phyloP scores from a whole-genome alignment of 2,888 invertebrate species.

The Ctenicera cuprea region DNA sequence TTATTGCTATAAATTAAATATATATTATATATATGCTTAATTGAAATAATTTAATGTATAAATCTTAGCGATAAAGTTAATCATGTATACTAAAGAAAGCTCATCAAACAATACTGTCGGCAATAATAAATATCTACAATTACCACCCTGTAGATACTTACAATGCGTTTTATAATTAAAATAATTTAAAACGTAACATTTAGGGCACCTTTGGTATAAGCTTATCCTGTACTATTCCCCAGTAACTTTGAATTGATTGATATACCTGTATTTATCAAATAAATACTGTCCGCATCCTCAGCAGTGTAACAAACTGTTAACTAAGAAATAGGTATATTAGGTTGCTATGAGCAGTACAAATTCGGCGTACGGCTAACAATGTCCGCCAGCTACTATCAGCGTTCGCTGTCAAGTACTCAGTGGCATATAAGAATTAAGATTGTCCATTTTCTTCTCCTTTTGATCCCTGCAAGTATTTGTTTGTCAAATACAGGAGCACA shows the following conservation, averaged over 20 bases:
- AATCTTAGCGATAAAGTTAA: constrained; percentile 59
- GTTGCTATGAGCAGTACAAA: constrained; percentile 50
- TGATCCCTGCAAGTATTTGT: constrained; percentile 78
- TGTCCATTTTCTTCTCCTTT: constrained; percentile 93
- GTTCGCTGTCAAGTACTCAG: constrained; percentile 83
- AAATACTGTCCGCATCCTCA: constrained; percentile 67
- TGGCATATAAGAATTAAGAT: constrained; percentile 86
- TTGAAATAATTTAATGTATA: constrained; percentile 56
- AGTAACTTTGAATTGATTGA: constrained; percentile 51
- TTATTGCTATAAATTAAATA: constrained; percentile 70
- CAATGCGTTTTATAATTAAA: constrained; percentile 45
- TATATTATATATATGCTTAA: constrained; percentile 54
- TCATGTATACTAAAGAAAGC: constrained; percentile 65
- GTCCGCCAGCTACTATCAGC: constrained; percentile 71
- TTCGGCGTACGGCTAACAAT: constrained; percentile 62
- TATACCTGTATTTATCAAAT: constrained; percentile 69
- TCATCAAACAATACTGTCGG: constrained; percentile 64
- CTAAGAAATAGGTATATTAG: constrained; percentile 64
- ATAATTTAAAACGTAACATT: constrained; percentile 74
- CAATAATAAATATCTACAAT: constrained; percentile 42
- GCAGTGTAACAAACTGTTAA: constrained; percentile 70
- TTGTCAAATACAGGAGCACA: constrained; percentile 52
- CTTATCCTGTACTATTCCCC: constrained; percentile 73
- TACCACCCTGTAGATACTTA: constrained; percentile 29
- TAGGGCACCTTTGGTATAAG: constrained; percentile 92